These are phyloP conservation scores for Matsumurasca onukii DNA, from an alignment of 1,140 invertebrate species.

Conservation along the genomic window DNA sequence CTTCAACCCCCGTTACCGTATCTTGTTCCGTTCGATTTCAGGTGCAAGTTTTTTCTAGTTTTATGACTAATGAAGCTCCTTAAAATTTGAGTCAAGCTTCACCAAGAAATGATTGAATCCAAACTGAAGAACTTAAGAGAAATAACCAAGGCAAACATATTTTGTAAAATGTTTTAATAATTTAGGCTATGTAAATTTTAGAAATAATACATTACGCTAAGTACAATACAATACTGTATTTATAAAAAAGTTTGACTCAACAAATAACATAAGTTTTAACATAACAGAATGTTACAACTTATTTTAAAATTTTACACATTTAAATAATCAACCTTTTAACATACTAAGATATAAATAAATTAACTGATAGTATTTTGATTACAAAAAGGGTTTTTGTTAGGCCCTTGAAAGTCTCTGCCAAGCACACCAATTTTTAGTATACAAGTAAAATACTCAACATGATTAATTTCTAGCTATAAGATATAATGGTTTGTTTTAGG, in stretches of 20 bases:
- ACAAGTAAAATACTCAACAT: not conserved
- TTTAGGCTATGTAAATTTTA: conserved; percentile 29
- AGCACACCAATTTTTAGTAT: conserved; percentile 3
- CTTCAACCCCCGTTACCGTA: too few species aligned
- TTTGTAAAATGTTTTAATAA: conserved; percentile 30
- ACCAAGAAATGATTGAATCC: too few species aligned
- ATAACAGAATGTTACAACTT: conserved; percentile 31
- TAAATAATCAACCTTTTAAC: conserved; percentile 26
- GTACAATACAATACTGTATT: conserved; percentile 31
- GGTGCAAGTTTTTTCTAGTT: too few species aligned
- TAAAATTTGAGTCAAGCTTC: too few species aligned
- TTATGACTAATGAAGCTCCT: too few species aligned
- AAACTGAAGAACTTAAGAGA: too few species aligned
- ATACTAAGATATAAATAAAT: conserved; percentile 20
- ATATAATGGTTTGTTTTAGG: not conserved
- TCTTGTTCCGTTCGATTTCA: too few species aligned
- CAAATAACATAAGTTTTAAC: conserved; percentile 3
- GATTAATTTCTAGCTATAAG: not conserved
- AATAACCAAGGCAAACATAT: not conserved
- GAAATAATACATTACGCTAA: conserved; percentile 31
- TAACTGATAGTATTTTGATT: conserved; percentile 31
- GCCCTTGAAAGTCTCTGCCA: not conserved
- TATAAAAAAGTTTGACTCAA: conserved; percentile 22
- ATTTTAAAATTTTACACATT: conserved; percentile 27
- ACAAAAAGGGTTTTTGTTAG: conserved; percentile 18